These are phyloP conservation scores for Oeneis ivallda DNA, from an alignment of 2,888 invertebrate species.

Conservation along the genomic window DNA sequence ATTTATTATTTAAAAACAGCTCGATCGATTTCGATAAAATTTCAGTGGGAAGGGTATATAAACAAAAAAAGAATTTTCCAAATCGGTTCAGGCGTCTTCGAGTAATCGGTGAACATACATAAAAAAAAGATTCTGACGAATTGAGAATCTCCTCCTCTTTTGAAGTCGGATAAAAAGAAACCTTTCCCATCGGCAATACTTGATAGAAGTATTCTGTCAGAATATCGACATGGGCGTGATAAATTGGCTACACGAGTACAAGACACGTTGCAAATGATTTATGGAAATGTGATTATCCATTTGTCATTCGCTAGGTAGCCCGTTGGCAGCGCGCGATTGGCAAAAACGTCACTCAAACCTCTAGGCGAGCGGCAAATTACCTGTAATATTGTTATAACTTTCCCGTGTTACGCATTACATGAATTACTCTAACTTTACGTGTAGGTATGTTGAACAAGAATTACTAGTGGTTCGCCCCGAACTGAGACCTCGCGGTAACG, in stretches of 20 bases:
- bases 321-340: slow-evolving; percentile 11
- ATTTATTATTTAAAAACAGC: no score
- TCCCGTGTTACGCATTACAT: slow-evolving; percentile 3
- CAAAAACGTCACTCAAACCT: slow-evolving; percentile 24
- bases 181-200: neutral
- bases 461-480: no score
- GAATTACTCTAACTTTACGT: neutral
- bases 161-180: no score
- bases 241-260: slow-evolving; percentile 20
- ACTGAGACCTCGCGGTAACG: no score
- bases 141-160: no score
- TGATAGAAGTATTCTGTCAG: slow-evolving; percentile 9
- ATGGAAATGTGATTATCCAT: slow-evolving; percentile 29
- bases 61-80: no score
- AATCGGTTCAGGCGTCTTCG: no score
- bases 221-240: slow-evolving; percentile 23
- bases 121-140: no score
- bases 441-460: no score
- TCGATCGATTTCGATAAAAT: no score
- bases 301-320: slow-evolving; percentile 25
- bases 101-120: no score
- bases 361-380: slow-evolving; percentile 10
- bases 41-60: no score
- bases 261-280: slow-evolving; percentile 31
- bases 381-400: slow-evolving; percentile 7